Percentiles rank a stretch among this genome's conserved stretches.
Evolutionary conservation across 2,113 vertebrate species (phyloP).

Genomic region (Balaeniceps rex): DNA sequence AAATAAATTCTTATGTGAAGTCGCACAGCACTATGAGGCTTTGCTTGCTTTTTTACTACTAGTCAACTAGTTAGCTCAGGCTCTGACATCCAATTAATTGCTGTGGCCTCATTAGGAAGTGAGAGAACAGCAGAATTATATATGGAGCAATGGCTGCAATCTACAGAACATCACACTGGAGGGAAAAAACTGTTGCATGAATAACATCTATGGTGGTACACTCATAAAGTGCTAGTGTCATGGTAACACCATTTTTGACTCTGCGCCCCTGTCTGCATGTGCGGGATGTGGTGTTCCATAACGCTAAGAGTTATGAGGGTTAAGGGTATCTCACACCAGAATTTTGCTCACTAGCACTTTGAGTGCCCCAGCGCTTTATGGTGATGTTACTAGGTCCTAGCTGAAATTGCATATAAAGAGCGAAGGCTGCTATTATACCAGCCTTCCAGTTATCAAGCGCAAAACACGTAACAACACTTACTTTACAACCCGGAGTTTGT

Average conservation of each 20-base stretch:
- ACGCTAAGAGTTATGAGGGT: not conserved
- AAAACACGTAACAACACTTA: slow-evolving; percentile 25
- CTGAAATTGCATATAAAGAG: not conserved
- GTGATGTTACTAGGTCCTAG: not conserved
- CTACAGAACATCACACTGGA: not conserved
- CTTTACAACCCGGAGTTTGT: slow-evolving; percentile 81
- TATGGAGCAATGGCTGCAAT: not conserved
- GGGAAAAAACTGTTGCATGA: not conserved
- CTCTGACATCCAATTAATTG: not conserved
- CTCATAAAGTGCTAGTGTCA: not conserved
- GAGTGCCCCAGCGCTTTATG: not conserved
- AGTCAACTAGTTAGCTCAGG: not conserved
- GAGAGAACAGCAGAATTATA: not conserved
- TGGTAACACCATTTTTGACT: not conserved
- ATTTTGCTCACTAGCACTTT: not conserved
- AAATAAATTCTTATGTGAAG: not conserved
- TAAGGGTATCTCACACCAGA: not conserved
- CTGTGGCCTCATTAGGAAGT: not conserved
- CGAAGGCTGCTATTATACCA: not conserved
- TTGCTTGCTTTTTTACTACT: not conserved
- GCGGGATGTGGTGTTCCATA: not conserved
- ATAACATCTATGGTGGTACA: not conserved
- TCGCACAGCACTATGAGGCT: not conserved
- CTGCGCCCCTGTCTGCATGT: not conserved
- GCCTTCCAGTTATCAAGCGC: not conserved